Evolutionary conservation across 2,888 invertebrate genomes (phyloP), one percentile per base, ranked within the genome.

Genomic region (Acleris laterana): DNA sequence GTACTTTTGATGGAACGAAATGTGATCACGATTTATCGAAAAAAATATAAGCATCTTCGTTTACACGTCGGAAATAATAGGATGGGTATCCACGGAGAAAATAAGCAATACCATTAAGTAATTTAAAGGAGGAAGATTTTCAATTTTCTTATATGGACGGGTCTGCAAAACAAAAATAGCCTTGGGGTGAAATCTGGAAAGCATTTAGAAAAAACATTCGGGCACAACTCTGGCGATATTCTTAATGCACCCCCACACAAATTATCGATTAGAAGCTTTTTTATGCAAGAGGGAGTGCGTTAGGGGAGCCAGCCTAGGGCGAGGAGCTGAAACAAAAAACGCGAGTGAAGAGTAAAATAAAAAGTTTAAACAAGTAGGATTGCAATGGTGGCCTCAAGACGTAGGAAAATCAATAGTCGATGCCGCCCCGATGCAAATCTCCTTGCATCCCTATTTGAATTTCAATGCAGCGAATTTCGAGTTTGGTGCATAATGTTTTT

Each of bases 191-290:
- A 89, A 85, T 88, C 90, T 89, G 16, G 85, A 87, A 88, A 89
- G 88, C 85, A 85, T 82, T 84, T 88, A 90, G 90, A 91, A 91
- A 38, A 89, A 91, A 90, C 90, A 87, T 84, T 88, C 84, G 88
- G 76, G 82, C 79, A 79, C 83, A 82, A 83, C 83, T 87, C 86
- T 85, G 81, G 80, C 91, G 90, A 90, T 93, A 93, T 93, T 92
- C 92, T 90, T 93, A 93, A 93, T 93, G 93, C 93, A 92, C 93
- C 92, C 90, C 93, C 93, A 93, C 90, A 93, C 89, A 93, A 93
- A 93, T 93, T 93, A 93, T 93, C 93, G 93, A 93, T 93, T 93
- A 93, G 92, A 89, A 90, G 91, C 93, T 93, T 93, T 93, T 93
- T 93, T 93, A 93, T 93, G 93, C 93, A 93, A 93, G 93, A 93